Evolutionary conservation across 2,888 invertebrate genomes (phyloP).

Genomic region (Galeruca laticollis): DNA sequence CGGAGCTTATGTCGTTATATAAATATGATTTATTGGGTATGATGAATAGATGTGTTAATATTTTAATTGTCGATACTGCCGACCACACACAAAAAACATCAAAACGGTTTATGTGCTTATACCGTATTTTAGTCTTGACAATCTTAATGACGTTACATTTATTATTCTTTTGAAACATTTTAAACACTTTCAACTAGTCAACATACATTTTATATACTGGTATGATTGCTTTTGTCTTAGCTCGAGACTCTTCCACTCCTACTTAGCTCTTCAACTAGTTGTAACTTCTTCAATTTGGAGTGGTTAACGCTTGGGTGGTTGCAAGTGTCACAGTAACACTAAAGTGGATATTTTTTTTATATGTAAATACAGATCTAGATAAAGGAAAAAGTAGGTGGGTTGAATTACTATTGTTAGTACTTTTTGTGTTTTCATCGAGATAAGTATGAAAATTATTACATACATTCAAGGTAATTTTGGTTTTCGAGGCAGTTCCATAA

Average conservation of each 20-base stretch:
- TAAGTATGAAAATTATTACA: slow-evolving; percentile 10
- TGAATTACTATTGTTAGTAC: slow-evolving; percentile 34
- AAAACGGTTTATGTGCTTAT: not conserved
- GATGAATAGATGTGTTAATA: no score
- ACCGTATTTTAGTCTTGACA: not conserved
- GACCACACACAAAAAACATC: slow-evolving; percentile 1
- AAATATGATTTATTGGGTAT: no score
- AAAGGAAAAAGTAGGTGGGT: slow-evolving; percentile 38
- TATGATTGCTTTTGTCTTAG: slow-evolving; percentile 2
- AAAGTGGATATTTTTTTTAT: slow-evolving; percentile 39
- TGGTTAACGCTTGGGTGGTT: slow-evolving; percentile 32
- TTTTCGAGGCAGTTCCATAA: slow-evolving; percentile 1
- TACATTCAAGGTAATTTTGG: not conserved
- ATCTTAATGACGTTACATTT: not conserved
- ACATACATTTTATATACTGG: no score
- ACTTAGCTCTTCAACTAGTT: slow-evolving; percentile 4
- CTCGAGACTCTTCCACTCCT: not conserved
- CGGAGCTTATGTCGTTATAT: no score
- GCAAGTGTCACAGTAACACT: slow-evolving; percentile 34
- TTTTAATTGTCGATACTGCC: not conserved
- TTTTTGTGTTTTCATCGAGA: slow-evolving; percentile 21
- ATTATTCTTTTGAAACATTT: not conserved
- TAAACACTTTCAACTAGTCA: not conserved
- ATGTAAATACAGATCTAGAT: slow-evolving; percentile 41
- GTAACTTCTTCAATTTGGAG: slow-evolving; percentile 12